phyloP scores from a whole-genome alignment of 2,888 invertebrate genomes.

The Latheticus oryzae region DNA sequence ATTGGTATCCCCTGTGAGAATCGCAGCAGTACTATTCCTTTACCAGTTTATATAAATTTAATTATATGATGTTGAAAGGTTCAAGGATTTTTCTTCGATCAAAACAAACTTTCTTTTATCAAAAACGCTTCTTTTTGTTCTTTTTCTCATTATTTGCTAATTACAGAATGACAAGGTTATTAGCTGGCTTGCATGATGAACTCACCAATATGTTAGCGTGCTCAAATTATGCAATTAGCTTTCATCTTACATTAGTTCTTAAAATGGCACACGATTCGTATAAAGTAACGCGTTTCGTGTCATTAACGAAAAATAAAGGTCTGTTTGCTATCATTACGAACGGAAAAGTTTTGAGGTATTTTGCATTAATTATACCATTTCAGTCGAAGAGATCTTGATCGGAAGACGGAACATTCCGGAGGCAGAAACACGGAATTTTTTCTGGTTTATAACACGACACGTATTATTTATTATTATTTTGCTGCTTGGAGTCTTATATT shows the following conservation, averaged over 20 bases:
- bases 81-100: too few relatives aligned
- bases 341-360: constrained; percentile 12
- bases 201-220: constrained; percentile 33
- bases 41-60: too few relatives aligned
- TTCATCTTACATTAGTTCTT: constrained; percentile 13
- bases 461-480: too few relatives aligned
- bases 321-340: constrained; percentile 17
- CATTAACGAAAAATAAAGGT: constrained; percentile 31
- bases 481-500: too few relatives aligned
- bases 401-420: constrained; percentile 19
- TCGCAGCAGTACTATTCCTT: too few relatives aligned
- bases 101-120: too few relatives aligned
- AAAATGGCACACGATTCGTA: constrained; percentile 29
- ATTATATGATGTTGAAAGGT: too few relatives aligned
- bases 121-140: constrained; percentile 9
- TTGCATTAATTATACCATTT: constrained; percentile 27
- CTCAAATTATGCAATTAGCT: constrained; percentile 36
- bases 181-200: constrained; percentile 34
- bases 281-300: constrained; percentile 22
- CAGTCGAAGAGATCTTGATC: constrained; percentile 11
- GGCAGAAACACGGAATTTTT: constrained; percentile 16
- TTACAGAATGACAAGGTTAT: constrained; percentile 36
- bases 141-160: constrained; percentile 24
- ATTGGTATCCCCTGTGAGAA: too few relatives aligned
- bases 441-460: neutral